phyloP scores from a whole-genome alignment of 2,797 vertebrate genomes.

The Pangasius djambal region DNA sequence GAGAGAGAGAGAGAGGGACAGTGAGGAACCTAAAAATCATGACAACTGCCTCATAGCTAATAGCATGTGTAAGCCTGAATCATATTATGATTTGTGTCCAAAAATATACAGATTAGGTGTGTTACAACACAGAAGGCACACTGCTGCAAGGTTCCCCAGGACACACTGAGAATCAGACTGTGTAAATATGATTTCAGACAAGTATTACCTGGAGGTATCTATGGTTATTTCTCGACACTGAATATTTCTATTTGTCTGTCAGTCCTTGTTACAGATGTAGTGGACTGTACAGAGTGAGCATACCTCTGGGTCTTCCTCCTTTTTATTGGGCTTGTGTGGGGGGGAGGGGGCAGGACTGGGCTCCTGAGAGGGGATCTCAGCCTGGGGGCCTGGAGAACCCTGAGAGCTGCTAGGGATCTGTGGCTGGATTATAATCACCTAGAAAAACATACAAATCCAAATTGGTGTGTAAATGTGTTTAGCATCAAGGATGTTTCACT shows the following conservation, averaged over 20 bases:
- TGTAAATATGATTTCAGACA: constrained; percentile 22
- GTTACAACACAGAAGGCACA: neutral
- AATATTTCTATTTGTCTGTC: constrained; percentile 14
- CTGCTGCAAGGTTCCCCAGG: neutral
- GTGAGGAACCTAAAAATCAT: neutral
- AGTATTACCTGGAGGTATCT: neutral
- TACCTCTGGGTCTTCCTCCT: constrained; percentile 92
- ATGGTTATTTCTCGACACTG: neutral
- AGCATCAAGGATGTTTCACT: neutral
- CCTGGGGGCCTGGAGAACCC: constrained; percentile 76
- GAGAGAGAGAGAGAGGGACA: too few species aligned
- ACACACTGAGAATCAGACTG: neutral
- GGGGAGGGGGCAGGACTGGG: constrained; percentile 74
- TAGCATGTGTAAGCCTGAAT: neutral
- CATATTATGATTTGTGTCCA: neutral
- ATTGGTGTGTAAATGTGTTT: neutral
- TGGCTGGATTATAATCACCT: constrained; percentile 97
- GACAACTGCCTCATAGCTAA: neutral
- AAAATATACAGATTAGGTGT: neutral
- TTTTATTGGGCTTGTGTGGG: constrained; percentile 75
- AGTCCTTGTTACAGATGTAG: constrained; percentile 1
- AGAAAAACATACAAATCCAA: constrained; percentile 28
- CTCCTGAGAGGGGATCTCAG: constrained; percentile 77
- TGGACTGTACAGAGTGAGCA: constrained; percentile 30
- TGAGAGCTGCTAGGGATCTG: constrained; percentile 80